Evolutionary conservation across 2,797 vertebrate genomes (phyloP).

Genomic region (Hydrolagus colliei): DNA sequence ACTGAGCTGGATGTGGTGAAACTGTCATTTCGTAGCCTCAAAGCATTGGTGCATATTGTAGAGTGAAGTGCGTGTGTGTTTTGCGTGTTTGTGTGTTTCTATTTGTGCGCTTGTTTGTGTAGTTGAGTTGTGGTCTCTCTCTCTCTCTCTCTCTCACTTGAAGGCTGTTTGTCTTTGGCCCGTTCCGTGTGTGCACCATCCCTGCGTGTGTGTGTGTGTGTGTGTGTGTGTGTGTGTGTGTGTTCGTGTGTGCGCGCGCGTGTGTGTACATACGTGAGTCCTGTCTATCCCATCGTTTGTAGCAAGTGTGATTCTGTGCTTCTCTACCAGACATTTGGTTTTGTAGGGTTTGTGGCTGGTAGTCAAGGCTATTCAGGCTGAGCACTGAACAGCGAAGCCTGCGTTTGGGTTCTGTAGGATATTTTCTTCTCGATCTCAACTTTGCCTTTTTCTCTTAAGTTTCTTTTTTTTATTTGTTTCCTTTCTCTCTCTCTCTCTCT

Average conservation of each 20-base stretch:
- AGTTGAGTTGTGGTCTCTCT: no score
- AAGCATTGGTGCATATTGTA: background rate
- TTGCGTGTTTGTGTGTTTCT: no score
- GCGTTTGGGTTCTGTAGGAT: background rate
- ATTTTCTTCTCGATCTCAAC: background rate
- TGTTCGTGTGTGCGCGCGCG: background rate
- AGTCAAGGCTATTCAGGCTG: background rate
- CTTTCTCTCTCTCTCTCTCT: no score
- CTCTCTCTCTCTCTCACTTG: background rate
- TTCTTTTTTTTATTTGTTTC: background rate
- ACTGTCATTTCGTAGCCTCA: background rate
- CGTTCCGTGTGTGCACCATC: background rate
- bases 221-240: background rate
- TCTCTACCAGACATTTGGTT: background rate
- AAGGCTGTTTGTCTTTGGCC: background rate
- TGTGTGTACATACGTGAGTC: background rate
- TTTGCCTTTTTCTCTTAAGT: background rate
- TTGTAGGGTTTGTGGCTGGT: background rate
- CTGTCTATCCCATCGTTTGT: background rate
- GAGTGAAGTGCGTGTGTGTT: background rate
- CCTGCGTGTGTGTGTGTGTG: background rate
- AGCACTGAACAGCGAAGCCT: background rate
- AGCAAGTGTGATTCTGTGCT: conserved; percentile 36
- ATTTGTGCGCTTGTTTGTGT: no score
- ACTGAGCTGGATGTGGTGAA: background rate